These are phyloP conservation scores for Acrocephalus arundinaceus DNA, from an alignment of 2,113 vertebrate genomes.

Conservation along the genomic window DNA sequence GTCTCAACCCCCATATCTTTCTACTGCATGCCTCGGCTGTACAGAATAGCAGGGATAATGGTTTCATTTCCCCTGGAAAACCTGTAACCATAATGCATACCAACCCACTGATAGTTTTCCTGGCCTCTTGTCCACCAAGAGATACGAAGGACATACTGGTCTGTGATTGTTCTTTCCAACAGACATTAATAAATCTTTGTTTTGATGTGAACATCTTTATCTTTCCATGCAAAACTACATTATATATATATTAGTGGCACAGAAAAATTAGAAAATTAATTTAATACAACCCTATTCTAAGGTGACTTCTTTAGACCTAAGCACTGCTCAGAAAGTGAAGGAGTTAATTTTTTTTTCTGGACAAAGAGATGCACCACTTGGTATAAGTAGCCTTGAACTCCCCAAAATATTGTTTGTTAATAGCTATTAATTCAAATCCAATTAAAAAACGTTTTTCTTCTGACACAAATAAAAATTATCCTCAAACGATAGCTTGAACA, in stretches of 20 bases:
- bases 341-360: neutral
- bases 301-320: neutral
- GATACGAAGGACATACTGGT: neutral
- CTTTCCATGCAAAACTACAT: neutral
- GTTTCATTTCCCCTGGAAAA: neutral
- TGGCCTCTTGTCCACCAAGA: neutral
- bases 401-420: neutral
- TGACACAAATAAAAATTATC: neutral
- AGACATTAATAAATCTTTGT: neutral
- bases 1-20: neutral
- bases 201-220: neutral
- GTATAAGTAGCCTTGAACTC: neutral
- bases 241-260: neutral
- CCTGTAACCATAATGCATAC: neutral
- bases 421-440: slow-evolving; percentile 6
- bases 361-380: neutral
- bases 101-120: neutral
- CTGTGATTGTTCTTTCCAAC: neutral
- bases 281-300: neutral
- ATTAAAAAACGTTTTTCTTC: neutral
- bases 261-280: neutral
- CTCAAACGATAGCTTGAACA: neutral
- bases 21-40: neutral
- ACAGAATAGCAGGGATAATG: neutral
- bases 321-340: neutral